Percentiles rank a stretch among this genome's conserved stretches.
Evolutionary conservation across 2,797 vertebrate genomes (phyloP).

Genomic region (Dicrostonyx torquatus): DNA sequence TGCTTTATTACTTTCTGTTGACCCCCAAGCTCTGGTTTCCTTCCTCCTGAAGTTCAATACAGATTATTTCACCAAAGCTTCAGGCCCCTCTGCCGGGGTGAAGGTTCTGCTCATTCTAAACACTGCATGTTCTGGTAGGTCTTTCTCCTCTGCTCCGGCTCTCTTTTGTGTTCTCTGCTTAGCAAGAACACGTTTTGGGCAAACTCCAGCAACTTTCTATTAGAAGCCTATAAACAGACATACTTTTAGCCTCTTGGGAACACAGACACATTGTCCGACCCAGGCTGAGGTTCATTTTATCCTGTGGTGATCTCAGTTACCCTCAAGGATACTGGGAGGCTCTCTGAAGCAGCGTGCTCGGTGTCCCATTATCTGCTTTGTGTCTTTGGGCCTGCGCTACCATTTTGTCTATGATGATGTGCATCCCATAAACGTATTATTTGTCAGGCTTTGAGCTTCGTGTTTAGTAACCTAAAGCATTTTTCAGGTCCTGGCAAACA

Average conservation of each 20-base stretch:
- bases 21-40: constrained; percentile 94
- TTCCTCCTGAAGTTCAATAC: constrained; percentile 94
- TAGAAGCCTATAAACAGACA: constrained; percentile 98
- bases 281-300: constrained; percentile 98
- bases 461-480: background rate
- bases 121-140: constrained; percentile 96
- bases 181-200: constrained; percentile 92
- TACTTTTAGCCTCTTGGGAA: constrained; percentile 99
- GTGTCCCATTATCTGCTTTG: constrained; percentile 95
- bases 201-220: constrained; percentile 96
- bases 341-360: constrained; percentile 94
- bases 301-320: constrained; percentile 98
- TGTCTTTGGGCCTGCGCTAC: constrained; percentile 90
- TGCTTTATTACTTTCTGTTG: constrained; percentile 98
- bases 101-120: constrained; percentile 99
- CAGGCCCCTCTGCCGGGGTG: constrained; percentile 94
- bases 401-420: background rate
- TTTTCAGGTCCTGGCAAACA: background rate
- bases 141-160: constrained; percentile 95
- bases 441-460: background rate
- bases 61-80: constrained; percentile 95
- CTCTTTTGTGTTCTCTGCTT: constrained; percentile 97
- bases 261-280: constrained; percentile 97
- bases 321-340: constrained; percentile 96
- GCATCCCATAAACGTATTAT: background rate